These are phyloP conservation scores for Melanostigma gelatinosum DNA, from an alignment of 2,113 vertebrate genomes.

Conservation along the genomic window DNA sequence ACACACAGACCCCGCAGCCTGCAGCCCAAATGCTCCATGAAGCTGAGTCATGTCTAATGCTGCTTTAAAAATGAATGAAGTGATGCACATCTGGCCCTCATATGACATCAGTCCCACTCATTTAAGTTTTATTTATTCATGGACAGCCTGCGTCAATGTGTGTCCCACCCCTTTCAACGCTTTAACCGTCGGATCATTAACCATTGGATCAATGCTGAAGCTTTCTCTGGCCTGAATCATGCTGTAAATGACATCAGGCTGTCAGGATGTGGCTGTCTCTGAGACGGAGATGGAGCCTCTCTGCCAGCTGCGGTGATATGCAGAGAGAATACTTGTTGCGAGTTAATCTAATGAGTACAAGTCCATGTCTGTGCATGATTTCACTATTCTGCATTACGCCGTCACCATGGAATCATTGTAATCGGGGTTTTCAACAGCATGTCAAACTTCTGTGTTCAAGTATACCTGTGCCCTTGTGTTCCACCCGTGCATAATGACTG, in stretches of 20 bases:
- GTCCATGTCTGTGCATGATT: constrained; percentile 31
- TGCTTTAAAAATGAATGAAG: constrained; percentile 56
- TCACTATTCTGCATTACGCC: constrained; percentile 31
- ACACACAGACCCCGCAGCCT: constrained; percentile 26
- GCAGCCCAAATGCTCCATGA: constrained; percentile 39
- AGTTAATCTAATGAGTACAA: constrained; percentile 38
- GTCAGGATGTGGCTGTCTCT: constrained; percentile 42
- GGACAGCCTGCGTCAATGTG: constrained; percentile 50
- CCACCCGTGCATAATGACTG: constrained; percentile 28
- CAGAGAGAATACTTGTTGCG: constrained; percentile 30
- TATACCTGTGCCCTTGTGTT: constrained; percentile 33
- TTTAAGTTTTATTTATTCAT: constrained; percentile 67
- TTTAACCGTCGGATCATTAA: constrained; percentile 72
- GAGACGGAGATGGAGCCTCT: constrained; percentile 21
- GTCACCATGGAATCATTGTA: constrained; percentile 29
- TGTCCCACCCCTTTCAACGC: constrained; percentile 48
- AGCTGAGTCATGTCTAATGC: constrained; percentile 9
- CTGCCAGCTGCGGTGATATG: constrained; percentile 17
- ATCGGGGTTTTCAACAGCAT: constrained; percentile 43
- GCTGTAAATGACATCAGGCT: constrained; percentile 54
- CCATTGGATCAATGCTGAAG: constrained; percentile 65
- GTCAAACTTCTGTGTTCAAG: constrained; percentile 24
- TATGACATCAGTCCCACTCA: constrained; percentile 39
- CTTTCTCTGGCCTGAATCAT: constrained; percentile 39
- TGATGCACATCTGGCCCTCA: constrained; percentile 57